Conservation (phyloP, 2,113 vertebrate species). For the Mugil cephalus region DNA sequence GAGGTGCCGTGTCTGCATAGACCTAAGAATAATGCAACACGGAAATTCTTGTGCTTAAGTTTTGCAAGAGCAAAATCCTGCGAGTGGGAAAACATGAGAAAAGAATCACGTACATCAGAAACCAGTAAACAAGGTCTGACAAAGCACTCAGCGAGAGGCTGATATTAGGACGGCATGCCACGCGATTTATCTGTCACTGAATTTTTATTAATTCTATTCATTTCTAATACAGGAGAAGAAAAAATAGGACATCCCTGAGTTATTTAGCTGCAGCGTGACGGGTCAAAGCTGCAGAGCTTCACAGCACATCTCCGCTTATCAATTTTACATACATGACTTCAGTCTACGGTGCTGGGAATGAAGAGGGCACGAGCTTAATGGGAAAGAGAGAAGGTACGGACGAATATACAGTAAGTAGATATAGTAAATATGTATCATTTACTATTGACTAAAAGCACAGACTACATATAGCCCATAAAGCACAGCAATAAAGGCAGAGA, state of each 20-base stretch:
- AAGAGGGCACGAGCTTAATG: background rate
- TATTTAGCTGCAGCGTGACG: background rate
- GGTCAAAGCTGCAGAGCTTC: background rate
- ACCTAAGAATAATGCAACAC: slow-evolving; percentile 39
- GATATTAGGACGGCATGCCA: no score
- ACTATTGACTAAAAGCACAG: slow-evolving; percentile 20
- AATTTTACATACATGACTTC: background rate
- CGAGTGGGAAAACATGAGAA: background rate
- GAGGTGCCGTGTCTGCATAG: slow-evolving; percentile 25
- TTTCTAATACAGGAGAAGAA: background rate
- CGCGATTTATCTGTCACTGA: no score
- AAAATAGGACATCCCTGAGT: background rate
- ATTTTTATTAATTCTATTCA: no score
- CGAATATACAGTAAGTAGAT: no score
- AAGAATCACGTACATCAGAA: slow-evolving; percentile 13
- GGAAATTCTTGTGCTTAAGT: slow-evolving; percentile 10
- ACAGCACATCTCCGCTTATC: background rate
- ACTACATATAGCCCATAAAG: slow-evolving; percentile 17
- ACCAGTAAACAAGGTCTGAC: slow-evolving; percentile 33
- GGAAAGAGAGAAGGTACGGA: slow-evolving; percentile 1
- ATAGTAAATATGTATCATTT: slow-evolving; percentile 9
- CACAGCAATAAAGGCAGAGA: slow-evolving; percentile 20
- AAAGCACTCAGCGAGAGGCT: background rate
- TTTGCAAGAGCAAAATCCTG: slow-evolving; percentile 14
- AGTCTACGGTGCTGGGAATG: background rate